A percentile compares a stretch with the other conserved stretches of the same genome.
Conservation (phyloP, 37 sponge, comb jelly and placozoan genomes). For the Oscarella lobularis region DNA sequence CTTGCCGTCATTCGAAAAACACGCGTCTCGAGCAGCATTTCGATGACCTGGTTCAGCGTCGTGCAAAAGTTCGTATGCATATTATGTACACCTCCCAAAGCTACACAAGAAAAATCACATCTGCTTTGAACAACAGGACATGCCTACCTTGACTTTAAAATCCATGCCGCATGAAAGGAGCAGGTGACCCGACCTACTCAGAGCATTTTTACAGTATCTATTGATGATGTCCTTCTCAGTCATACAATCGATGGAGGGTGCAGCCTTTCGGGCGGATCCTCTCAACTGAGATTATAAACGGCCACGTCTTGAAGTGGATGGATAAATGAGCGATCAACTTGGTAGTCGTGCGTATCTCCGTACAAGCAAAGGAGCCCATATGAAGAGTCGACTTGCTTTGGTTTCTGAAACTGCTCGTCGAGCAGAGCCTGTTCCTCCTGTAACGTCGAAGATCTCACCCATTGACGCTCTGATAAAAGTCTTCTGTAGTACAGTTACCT, state of each 20-base stretch:
- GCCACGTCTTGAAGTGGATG: slow-evolving; percentile 80
- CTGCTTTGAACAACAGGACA: too few relatives aligned
- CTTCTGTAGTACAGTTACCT: slow-evolving; percentile 18
- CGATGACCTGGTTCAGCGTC: slow-evolving; percentile 53
- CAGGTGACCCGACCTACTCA: slow-evolving; percentile 78
- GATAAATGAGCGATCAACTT: slow-evolving; percentile 88
- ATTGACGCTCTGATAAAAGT: not conserved
- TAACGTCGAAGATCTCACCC: not conserved
- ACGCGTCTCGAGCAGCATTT: slow-evolving; percentile 80
- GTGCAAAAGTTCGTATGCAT: slow-evolving; percentile 56
- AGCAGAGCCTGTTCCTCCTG: slow-evolving; percentile 65
- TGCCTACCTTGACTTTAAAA: slow-evolving; percentile 66
- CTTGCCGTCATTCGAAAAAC: slow-evolving; percentile 87
- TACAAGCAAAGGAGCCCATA: not conserved
- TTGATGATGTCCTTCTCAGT: too few relatives aligned
- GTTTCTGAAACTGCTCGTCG: slow-evolving; percentile 68
- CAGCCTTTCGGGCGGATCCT: slow-evolving; percentile 84
- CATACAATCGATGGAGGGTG: slow-evolving; percentile 85
- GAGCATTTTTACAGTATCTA: too few relatives aligned
- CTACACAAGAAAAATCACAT: too few relatives aligned
- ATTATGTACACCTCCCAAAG: slow-evolving; percentile 94
- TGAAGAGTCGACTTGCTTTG: slow-evolving; percentile 76
- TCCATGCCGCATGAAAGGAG: slow-evolving; percentile 94
- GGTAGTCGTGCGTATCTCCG: slow-evolving; percentile 86
- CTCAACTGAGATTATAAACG: slow-evolving; percentile 62